A percentile compares a stretch with the other conserved stretches of the same genome.
Evolutionary conservation across 64 coral and sea anemone genomes (phyloP).

Genomic region (Acropora tenuis): DNA sequence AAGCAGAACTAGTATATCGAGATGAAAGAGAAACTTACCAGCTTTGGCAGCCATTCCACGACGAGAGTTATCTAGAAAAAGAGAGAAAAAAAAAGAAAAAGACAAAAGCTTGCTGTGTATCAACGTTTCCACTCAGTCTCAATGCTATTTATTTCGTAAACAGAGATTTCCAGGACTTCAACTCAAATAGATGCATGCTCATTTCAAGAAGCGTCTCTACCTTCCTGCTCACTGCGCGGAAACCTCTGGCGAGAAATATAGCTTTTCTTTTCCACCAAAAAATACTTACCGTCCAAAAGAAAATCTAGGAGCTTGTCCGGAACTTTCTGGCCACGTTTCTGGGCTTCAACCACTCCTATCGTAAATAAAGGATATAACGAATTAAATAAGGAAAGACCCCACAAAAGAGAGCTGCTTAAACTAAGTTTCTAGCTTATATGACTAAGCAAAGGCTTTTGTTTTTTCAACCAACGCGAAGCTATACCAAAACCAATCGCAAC

Average conservation of each 20-base stretch:
- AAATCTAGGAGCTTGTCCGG: conserved; percentile 24
- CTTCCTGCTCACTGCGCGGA: too few species aligned
- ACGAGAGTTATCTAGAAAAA: conserved; percentile 11
- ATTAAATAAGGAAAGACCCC: background rate
- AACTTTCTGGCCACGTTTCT: conserved; percentile 19
- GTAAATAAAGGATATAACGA: background rate
- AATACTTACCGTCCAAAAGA: conserved; percentile 33
- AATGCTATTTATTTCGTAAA: too few species aligned
- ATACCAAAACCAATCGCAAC: too few species aligned
- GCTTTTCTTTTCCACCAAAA: background rate
- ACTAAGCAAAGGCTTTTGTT: too few species aligned
- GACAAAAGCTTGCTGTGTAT: background rate
- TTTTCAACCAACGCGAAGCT: too few species aligned
- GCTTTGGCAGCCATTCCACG: background rate
- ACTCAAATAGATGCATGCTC: too few species aligned
- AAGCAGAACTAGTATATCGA: background rate
- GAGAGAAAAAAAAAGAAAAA: background rate
- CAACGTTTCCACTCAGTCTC: background rate
- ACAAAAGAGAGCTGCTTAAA: too few species aligned
- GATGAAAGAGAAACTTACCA: background rate
- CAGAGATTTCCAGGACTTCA: too few species aligned
- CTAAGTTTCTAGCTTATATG: too few species aligned
- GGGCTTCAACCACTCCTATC: conserved; percentile 8
- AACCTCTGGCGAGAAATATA: too few species aligned
- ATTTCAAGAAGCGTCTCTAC: too few species aligned